Percentiles rank a stretch among this genome's conserved stretches.
These are phyloP conservation scores for Cephalotes varians DNA, from an alignment of 2,888 invertebrate species.

Conservation along the genomic window DNA sequence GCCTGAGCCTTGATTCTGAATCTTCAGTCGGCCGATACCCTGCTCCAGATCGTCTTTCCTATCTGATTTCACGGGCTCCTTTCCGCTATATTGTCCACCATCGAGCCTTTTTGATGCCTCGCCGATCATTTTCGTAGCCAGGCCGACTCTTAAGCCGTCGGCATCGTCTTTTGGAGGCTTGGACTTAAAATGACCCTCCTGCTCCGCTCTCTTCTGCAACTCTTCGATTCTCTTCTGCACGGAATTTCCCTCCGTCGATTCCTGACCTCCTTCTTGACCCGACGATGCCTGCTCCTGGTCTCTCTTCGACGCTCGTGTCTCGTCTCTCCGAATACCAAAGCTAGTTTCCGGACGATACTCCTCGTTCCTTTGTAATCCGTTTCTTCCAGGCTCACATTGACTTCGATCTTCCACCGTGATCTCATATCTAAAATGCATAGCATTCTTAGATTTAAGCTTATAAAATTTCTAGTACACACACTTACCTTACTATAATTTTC, in stretches of 20 bases:
- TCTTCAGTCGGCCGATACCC: constrained; percentile 81
- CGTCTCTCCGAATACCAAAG: constrained; percentile 80
- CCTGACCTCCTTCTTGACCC: constrained; percentile 59
- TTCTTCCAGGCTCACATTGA: constrained; percentile 76
- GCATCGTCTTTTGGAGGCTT: constrained; percentile 74
- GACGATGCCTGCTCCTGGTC: constrained; percentile 69
- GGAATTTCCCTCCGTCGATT: constrained; percentile 64
- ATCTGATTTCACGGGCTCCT: constrained; percentile 74
- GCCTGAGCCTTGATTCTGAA: constrained; percentile 83
- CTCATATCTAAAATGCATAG: constrained; percentile 75
- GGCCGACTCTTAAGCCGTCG: constrained; percentile 70
- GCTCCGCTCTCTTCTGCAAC: constrained; percentile 78
- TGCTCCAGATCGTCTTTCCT: constrained; percentile 82
- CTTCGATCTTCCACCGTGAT: constrained; percentile 81
- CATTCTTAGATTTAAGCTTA: not conserved
- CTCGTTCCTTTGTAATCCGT: constrained; percentile 79
- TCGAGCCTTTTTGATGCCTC: constrained; percentile 76
- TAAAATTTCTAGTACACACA: not conserved
- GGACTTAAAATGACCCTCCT: constrained; percentile 70
- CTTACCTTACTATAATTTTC: too few relatives aligned
- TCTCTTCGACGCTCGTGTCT: constrained; percentile 77
- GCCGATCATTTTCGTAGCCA: constrained; percentile 54
- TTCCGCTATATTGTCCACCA: constrained; percentile 65
- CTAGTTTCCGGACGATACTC: constrained; percentile 83
- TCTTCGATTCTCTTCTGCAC: constrained; percentile 81